Evolutionary conservation across 2,797 vertebrate species (phyloP), one percentile per base, ranked within the genome.

Genomic region (Tragelaphus oryx): DNA sequence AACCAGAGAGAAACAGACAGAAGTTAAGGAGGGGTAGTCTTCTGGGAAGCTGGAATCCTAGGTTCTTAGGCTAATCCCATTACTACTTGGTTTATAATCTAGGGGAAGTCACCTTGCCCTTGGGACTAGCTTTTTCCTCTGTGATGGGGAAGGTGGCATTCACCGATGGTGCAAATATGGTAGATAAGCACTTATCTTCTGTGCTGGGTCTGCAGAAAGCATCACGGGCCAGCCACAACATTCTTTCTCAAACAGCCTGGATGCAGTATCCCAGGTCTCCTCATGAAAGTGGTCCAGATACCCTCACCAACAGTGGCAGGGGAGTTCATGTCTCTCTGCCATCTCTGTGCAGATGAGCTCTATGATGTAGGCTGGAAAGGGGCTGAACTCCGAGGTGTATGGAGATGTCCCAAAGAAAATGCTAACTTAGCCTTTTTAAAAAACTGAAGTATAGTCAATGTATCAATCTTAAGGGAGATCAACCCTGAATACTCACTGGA

Each of bases 141-240:
- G 18, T 50, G 89, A 60, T 18, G 24, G 11, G 44, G 5, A 41
- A 20, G n/a, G 2, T n/a, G 65, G 55, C 55, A 1, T 7, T 41
- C 37, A 54, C 12, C 4, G 20, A 50, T 7, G 71, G 59, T 30
- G 60, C 22, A 3, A 37, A 26, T 5, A 37, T 74, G 60, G 81
- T 60, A 46, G 60, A 3, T 24, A 4, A 18, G 10, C 16, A 2
- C 60, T 68, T 16, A 3, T 26, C 52, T 44, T 60, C n/a, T 24
- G 26, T 9, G 16, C 0, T 9, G n/a, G 7, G 50, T 13, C 30
- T 2, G 8, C 65, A 48, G 28, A 17, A 9, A 44, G 16, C 16
- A 4, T 28, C 48, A 18, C 5, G 1, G 28, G 48, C 8, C 57
- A 13, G 12, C 1, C 0, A 5, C 16, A 68, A 16, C 11, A 2